These are phyloP conservation scores for Halcyon badia DNA, from an alignment of 2,797 vertebrate genomes.

Conservation along the genomic window DNA sequence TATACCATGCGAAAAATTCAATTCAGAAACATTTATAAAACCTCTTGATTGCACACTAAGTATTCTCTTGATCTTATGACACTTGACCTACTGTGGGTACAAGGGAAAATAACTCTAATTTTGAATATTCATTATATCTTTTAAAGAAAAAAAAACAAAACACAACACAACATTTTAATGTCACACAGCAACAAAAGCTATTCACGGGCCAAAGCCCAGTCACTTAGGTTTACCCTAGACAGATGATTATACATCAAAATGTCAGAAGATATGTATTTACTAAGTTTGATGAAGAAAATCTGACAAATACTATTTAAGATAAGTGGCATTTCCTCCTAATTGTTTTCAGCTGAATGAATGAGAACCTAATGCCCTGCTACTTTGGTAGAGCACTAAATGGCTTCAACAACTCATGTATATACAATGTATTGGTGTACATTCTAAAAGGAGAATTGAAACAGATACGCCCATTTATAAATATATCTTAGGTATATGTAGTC, in stretches of 20 bases:
- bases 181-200: conserved; percentile 80
- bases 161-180: conserved; percentile 78
- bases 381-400: conserved; percentile 76
- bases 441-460: conserved; percentile 55
- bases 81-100: conserved; percentile 73
- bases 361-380: conserved; percentile 81
- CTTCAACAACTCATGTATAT: conserved; percentile 77
- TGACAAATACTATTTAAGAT: conserved; percentile 85
- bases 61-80: conserved; percentile 72
- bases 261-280: conserved; percentile 87
- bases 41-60: conserved; percentile 63
- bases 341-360: conserved; percentile 84
- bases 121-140: conserved; percentile 83
- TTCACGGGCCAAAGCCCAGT: conserved; percentile 83
- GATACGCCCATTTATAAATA: conserved; percentile 8
- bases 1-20: conserved; percentile 1
- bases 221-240: conserved; percentile 81
- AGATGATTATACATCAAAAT: conserved; percentile 84
- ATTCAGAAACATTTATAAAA: conserved; percentile 64
- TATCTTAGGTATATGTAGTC: not conserved
- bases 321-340: conserved; percentile 85
- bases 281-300: conserved; percentile 85
- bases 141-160: not conserved
- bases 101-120: conserved; percentile 76
- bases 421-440: conserved; percentile 20